Base-by-base conservation (phyloP, 2,797 vertebrate genomes). In the Molossus alvarezi region DNA sequence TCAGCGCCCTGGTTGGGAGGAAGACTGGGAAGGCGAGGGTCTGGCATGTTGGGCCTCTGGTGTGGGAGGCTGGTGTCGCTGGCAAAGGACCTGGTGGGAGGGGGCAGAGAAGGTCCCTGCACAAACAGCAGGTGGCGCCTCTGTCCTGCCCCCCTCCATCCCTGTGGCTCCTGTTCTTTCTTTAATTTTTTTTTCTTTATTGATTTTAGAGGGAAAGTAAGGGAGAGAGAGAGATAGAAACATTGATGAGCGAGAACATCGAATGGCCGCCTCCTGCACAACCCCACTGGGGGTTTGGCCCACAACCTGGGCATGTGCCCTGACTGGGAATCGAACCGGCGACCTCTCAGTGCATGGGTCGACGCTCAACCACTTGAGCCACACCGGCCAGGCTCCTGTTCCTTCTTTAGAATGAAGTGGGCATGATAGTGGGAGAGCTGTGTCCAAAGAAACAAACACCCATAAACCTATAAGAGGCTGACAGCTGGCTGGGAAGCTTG, bases 381-480 rank as follows among this genome's bases (percentile, higher is more conserved):
- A 45, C 41, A 45, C 41, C 6, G 41, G 41, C 41, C 6, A 6
- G 27, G 33, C 20, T 25, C 80, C 81, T 48, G 13, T 13, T 80
- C 69, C 69, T 55, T 15, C 86, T 76, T 33, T 17, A 69, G 62
- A 51, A 33, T 1, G 29, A 33, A 1, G 27, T 20, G 48, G 51
- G 57, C 6, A 1, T 33, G 45, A 10, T 29, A 5, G 4, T 41
- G 84, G 75, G 29, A 12, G 20, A 25, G 48, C 4, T 14, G 48
- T n/a, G 41, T 80, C 23, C 65, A 60, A 6, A 17, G 73, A 5
- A 11, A 13, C 48, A 75, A 25, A 57, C 7, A 8, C 80, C 6
- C 13, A 5, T 12, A 8, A n/a, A n/a, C 12, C 0, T 2, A 60
- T 17, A 5, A 23, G 48, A 51, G 62, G 29, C 12, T 0, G 13